Evolutionary conservation across 1,140 invertebrate species (phyloP).

Genomic region (Dinothrombium tinctorium): DNA sequence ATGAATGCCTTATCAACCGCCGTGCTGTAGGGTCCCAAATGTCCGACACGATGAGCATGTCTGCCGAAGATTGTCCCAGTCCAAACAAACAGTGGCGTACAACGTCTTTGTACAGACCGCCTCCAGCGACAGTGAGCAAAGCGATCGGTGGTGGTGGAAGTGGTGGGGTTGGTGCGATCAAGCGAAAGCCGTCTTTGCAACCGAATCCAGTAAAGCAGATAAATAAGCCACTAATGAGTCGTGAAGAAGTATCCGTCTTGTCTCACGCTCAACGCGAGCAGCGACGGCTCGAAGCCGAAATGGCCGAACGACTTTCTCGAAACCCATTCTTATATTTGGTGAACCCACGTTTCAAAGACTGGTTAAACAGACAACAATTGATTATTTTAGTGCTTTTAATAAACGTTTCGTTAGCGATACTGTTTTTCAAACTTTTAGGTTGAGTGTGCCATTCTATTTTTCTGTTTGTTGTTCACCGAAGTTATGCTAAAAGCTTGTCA

Average conservation of each 20-base stretch:
- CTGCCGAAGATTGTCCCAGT: background rate
- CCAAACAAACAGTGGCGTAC: conserved; percentile 35
- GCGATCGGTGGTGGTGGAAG: background rate
- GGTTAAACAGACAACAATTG: conserved; percentile 15
- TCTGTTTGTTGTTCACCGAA: too few relatives aligned
- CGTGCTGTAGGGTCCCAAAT: background rate
- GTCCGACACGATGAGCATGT: background rate
- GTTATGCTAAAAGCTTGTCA: too few relatives aligned
- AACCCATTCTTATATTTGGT: conserved; percentile 72
- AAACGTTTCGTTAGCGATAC: conserved; percentile 15
- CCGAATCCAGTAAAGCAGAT: conserved; percentile 42
- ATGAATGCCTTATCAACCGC: background rate
- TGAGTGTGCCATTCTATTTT: too few relatives aligned
- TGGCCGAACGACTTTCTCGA: conserved; percentile 65
- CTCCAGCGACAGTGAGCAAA: background rate
- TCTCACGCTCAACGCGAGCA: conserved; percentile 80
- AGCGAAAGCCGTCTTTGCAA: conserved; percentile 73
- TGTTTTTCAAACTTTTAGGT: conserved; percentile 11
- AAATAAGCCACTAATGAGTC: conserved; percentile 46
- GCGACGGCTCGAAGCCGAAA: conserved; percentile 63
- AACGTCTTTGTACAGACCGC: conserved; percentile 34
- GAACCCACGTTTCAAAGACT: conserved; percentile 10
- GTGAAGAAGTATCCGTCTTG: conserved; percentile 79
- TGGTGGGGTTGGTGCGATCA: conserved; percentile 1
- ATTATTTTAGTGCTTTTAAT: conserved; percentile 15